Percentiles rank a stretch among this genome's conserved stretches.
Conservation (phyloP, 2,113 vertebrate species). For the Talpa occidentalis region DNA sequence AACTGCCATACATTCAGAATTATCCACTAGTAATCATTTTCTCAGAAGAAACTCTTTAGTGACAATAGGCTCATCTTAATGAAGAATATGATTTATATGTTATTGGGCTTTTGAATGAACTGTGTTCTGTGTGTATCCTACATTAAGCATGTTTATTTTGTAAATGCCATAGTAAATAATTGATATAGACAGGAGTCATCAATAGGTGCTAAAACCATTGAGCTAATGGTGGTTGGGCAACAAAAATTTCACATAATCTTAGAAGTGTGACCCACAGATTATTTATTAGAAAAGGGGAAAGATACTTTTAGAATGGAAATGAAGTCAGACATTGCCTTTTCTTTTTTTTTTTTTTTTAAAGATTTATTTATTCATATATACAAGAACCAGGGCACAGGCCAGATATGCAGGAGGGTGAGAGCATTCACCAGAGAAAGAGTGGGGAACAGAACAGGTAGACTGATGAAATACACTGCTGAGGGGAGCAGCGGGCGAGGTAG, state of each 20-base stretch:
- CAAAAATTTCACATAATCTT: not conserved
- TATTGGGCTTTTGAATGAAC: not conserved
- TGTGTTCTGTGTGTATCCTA: not conserved
- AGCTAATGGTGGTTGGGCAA: not conserved
- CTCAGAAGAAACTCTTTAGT: not conserved
- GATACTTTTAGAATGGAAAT: not conserved
- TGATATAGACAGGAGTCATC: not conserved
- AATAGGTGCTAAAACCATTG: not conserved
- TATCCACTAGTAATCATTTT: not conserved
- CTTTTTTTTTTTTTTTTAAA: too few species aligned
- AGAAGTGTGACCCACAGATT: not conserved
- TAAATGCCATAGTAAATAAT: not conserved
- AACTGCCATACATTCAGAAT: not conserved
- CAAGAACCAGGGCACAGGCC: too few species aligned
- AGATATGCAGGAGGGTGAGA: too few species aligned
- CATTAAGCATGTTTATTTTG: slow-evolving; percentile 21
- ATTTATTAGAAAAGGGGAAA: not conserved
- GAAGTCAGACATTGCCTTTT: not conserved
- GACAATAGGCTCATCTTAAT: not conserved
- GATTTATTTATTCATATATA: too few species aligned
- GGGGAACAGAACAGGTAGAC: too few species aligned
- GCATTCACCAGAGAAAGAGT: too few species aligned
- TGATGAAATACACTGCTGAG: too few species aligned
- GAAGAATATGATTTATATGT: not conserved
- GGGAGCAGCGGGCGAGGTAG: too few species aligned